Base-by-base conservation (phyloP, 1,140 invertebrate genomes). In the Drosophila bipectinata region DNA sequence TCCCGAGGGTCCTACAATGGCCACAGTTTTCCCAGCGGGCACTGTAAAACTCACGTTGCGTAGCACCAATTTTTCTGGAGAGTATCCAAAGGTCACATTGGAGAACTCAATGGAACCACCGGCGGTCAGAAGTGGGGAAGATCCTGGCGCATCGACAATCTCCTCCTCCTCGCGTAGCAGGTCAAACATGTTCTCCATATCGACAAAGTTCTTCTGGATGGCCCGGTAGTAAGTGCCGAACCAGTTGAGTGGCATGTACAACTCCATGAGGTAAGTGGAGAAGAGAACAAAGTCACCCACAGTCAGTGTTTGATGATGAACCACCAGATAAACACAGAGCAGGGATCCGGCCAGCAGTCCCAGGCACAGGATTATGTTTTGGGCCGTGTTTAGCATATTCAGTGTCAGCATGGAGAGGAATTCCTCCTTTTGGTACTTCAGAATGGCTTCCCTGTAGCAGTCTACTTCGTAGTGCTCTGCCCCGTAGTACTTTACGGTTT, bases 101-200 rank as follows among this genome's bases (percentile, higher is more conserved):
- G 94, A 94, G 90, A 99, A 98, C 92, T 98, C 97, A 32, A 99
- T 95, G 51, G 93, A 92, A 41, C 97, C 98, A 49, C 94, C 93
- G 41, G 94, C 94, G 1, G 97, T 92, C 4, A 94, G 89, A 15
- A 99, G 90, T 15, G 94, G 93, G 6, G 94, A 94, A 47, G 97
- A 97, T 59, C 95, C 95, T 1, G 95, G 94, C 1, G 94, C 94
- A 93, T 99, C 98, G 12, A 95, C 93, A 51, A 99, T 94, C 93
- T 99, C 98, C 71, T 96, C 94, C 24, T 96, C 94, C 91, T 98
- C 96, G 52, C 95, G 94, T 52, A 99, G 92, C 49, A 99, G 91
- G 58, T 99, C 98, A 92, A 99, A 98, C 98, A 99, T 99, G 91
- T 99, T 99, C 93, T 99, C 98, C 98, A 99, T 99, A 81, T 99